phyloP scores from a whole-genome alignment of 2,888 invertebrate species.

The Crematogaster levior region DNA sequence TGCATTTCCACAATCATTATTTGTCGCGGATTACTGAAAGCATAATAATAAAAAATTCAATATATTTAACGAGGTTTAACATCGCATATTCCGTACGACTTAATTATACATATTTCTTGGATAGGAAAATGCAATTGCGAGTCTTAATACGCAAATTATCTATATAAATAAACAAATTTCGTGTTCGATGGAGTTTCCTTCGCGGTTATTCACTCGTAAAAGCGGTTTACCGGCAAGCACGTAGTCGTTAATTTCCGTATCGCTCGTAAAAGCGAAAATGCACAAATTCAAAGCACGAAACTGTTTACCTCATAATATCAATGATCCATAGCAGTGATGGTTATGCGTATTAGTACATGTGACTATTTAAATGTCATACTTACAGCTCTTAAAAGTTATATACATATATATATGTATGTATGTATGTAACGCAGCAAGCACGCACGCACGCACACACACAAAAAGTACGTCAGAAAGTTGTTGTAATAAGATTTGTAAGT shows the following conservation, averaged over 20 bases:
- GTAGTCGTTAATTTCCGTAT: conserved; percentile 44
- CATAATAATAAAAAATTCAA: background rate
- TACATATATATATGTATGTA: too few species aligned
- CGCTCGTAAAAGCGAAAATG: conserved; percentile 45
- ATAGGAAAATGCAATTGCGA: background rate
- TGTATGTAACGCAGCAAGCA: too few species aligned
- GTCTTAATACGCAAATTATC: conserved; percentile 13
- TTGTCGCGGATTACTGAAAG: background rate
- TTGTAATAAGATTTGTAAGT: background rate
- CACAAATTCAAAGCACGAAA: conserved; percentile 15
- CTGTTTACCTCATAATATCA: conserved; percentile 24
- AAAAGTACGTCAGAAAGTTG: background rate
- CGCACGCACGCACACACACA: too few species aligned
- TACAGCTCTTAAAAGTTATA: background rate
- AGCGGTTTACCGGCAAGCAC: conserved; percentile 37
- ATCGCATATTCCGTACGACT: background rate
- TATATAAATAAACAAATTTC: conserved; percentile 44
- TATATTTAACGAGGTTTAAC: background rate
- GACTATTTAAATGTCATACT: too few species aligned
- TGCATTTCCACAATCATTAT: background rate
- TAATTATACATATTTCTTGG: background rate
- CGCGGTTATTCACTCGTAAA: conserved; percentile 43
- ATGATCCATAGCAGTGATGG: conserved; percentile 21
- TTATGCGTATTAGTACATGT: background rate
- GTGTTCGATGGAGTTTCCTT: conserved; percentile 48